phyloP scores from a whole-genome alignment of 2,113 vertebrate genomes.

The Hypocryptadius cinnamomeus region DNA sequence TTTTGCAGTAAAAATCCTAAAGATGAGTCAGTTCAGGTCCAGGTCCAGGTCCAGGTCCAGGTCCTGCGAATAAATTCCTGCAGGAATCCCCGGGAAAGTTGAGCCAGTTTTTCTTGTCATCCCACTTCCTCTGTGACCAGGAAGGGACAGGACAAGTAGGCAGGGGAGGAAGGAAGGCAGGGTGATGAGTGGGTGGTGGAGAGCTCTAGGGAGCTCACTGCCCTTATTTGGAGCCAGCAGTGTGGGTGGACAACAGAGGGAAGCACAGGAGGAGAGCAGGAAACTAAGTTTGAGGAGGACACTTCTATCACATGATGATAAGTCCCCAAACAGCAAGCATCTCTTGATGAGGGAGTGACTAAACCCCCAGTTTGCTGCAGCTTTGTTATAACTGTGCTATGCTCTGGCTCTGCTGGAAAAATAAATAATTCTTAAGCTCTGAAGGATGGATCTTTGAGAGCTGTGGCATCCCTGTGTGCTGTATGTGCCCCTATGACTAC shows the following conservation, averaged over 20 bases:
- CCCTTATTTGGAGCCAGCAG: neutral
- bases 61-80: neutral
- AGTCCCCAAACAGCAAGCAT: neutral
- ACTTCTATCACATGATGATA: neutral
- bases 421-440: neutral
- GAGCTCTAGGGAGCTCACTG: neutral
- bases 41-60: neutral
- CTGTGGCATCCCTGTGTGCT: neutral
- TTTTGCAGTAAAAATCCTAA: neutral
- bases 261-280: neutral
- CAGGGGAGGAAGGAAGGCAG: neutral
- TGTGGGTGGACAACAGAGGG: neutral
- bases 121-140: neutral
- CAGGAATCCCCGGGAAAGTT: neutral
- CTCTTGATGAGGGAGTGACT: neutral
- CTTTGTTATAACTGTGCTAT: neutral
- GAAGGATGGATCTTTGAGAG: neutral
- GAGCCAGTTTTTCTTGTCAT: neutral
- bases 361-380: neutral
- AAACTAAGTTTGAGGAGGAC: constrained; percentile 4
- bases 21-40: neutral
- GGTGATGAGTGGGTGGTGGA: neutral
- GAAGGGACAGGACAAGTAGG: neutral
- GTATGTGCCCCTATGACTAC: fast-evolving
- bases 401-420: neutral